phyloP scores from a whole-genome alignment of 2,797 vertebrate species.

The Hylomyscus alleni region DNA sequence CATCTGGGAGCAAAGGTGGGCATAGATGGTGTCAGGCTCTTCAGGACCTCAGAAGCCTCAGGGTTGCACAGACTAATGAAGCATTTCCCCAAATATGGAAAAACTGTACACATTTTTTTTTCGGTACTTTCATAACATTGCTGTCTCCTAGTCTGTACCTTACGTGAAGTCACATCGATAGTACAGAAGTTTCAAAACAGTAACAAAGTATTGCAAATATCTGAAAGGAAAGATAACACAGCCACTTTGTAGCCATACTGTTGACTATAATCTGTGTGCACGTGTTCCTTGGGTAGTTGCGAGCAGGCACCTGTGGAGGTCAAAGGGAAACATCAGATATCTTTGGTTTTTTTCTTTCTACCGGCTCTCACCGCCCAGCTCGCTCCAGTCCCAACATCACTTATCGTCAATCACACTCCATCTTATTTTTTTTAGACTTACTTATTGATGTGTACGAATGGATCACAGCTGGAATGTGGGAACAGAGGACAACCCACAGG shows the following conservation, averaged over 20 bases:
- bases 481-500: background rate
- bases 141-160: background rate
- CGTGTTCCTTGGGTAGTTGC: background rate
- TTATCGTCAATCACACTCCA: background rate
- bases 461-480: background rate
- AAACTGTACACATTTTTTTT: background rate
- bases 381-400: background rate
- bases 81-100: background rate
- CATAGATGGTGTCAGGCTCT: background rate
- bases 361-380: too few relatives aligned
- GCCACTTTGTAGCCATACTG: background rate
- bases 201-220: background rate
- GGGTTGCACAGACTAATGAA: background rate
- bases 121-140: background rate
- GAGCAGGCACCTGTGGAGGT: background rate
- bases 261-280: background rate
- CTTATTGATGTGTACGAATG: background rate
- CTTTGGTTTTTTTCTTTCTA: too few relatives aligned
- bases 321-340: background rate
- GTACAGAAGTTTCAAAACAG: background rate
- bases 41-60: background rate
- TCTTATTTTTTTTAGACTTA: background rate
- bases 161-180: background rate
- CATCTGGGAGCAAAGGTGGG: background rate
- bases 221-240: slow-evolving; percentile 25